A percentile compares a stretch with the other conserved stretches of the same genome.
These are phyloP conservation scores for Enteromius afrohamiltoni DNA, from an alignment of 2,797 vertebrate species.

Conservation along the genomic window DNA sequence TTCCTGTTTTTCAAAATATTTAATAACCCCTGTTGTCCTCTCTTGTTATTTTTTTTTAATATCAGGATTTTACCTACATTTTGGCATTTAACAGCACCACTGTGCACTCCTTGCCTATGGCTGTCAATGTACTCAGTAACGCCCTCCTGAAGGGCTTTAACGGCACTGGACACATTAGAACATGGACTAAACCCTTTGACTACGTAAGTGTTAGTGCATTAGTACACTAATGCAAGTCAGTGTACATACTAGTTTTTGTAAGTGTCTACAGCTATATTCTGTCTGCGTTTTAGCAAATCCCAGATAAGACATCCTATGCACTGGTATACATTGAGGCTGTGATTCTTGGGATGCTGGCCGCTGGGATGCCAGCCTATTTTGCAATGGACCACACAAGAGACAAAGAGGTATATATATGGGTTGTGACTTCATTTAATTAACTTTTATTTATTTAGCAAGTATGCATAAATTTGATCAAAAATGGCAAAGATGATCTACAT, in stretches of 20 bases:
- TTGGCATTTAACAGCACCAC: slow-evolving; percentile 86
- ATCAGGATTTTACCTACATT: slow-evolving; percentile 82
- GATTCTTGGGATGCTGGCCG: slow-evolving; percentile 81
- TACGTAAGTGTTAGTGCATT: slow-evolving; percentile 74
- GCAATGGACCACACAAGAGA: slow-evolving; percentile 86
- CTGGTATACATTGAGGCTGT: slow-evolving; percentile 81
- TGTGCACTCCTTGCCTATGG: slow-evolving; percentile 87
- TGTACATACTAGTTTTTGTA: not conserved
- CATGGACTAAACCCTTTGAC: slow-evolving; percentile 84
- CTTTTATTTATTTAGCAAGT: not conserved
- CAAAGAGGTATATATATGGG: slow-evolving; percentile 74
- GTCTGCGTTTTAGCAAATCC: slow-evolving; percentile 71
- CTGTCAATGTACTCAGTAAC: slow-evolving; percentile 88
- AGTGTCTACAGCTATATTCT: not conserved
- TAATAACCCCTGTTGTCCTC: not conserved
- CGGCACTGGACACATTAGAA: slow-evolving; percentile 77
- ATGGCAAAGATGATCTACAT: not conserved
- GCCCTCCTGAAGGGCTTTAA: slow-evolving; percentile 82
- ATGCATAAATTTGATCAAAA: not conserved
- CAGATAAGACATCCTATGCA: slow-evolving; percentile 72
- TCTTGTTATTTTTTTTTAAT: slow-evolving; percentile 36
- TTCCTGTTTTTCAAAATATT: not conserved
- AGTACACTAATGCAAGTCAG: not conserved
- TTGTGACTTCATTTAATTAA: not conserved
- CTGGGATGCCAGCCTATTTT: slow-evolving; percentile 88